Evolutionary conservation across 2,888 invertebrate species (phyloP).

Genomic region (Phorcus lineatus): DNA sequence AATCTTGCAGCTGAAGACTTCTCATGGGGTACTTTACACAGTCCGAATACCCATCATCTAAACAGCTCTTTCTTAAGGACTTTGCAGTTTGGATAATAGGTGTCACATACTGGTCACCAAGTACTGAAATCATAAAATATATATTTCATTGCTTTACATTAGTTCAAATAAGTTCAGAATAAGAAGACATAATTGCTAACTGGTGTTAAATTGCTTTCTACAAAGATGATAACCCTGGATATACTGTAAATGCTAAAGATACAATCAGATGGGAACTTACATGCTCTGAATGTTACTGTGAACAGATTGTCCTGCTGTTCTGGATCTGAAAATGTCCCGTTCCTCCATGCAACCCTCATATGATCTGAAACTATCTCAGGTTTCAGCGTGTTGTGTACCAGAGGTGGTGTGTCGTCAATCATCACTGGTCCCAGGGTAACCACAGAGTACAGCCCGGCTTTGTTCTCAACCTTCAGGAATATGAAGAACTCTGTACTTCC

Average conservation of each 20-base stretch:
- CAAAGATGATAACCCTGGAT: no score
- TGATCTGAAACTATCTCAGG: constrained; percentile 23
- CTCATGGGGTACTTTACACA: background rate
- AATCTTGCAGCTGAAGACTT: constrained; percentile 24
- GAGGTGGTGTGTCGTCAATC: constrained; percentile 51
- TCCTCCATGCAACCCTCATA: constrained; percentile 42
- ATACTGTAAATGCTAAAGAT: no score
- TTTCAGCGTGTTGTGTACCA: constrained; percentile 7
- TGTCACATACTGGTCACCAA: background rate
- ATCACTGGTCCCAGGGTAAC: constrained; percentile 44
- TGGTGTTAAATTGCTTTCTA: no score
- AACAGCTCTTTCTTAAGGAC: background rate
- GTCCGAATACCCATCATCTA: background rate
- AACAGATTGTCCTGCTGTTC: constrained; percentile 41
- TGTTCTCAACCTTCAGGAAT: constrained; percentile 44
- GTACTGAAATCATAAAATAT: background rate
- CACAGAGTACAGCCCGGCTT: constrained; percentile 39
- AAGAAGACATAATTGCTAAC: no score
- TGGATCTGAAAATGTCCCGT: constrained; percentile 40
- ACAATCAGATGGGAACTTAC: constrained; percentile 29
- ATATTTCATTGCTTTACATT: no score
- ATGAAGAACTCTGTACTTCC: constrained; percentile 39
- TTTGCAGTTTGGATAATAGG: background rate
- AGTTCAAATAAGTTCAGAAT: no score
- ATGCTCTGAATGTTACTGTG: constrained; percentile 40